Conservation (phyloP, 1,140 invertebrate species). For the Lepidotrigona ventralis region DNA sequence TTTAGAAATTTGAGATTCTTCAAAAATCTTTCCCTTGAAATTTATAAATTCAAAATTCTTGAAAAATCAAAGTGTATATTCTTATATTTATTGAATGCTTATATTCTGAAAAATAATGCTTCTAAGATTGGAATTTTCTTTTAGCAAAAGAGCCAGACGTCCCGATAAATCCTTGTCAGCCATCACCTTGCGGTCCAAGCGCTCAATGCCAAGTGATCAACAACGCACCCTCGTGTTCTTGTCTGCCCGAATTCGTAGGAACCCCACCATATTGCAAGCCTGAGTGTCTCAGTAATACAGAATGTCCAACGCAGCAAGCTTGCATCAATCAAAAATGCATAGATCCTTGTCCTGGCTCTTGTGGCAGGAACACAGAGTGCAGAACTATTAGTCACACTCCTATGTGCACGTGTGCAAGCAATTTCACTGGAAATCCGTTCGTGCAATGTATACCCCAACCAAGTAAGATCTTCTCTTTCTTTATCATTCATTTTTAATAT, state of each 20-base stretch:
- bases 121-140: not conserved
- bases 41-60: not conserved
- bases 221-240: conserved; percentile 80
- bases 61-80: too few species aligned
- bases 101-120: not conserved
- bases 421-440: conserved; percentile 81
- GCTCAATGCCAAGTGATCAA: conserved; percentile 79
- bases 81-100: not conserved
- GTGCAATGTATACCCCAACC: conserved; percentile 75
- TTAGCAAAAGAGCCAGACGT: conserved; percentile 57
- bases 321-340: conserved; percentile 82
- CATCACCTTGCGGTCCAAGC: conserved; percentile 82
- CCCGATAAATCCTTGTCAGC: conserved; percentile 80
- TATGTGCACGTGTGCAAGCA: conserved; percentile 80
- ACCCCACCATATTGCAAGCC: conserved; percentile 78
- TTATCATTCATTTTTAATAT: not conserved
- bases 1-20: not conserved
- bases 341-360: conserved; percentile 81
- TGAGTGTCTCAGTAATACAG: conserved; percentile 80
- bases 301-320: conserved; percentile 80
- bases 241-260: conserved; percentile 78
- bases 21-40: not conserved
- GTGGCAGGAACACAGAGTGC: conserved; percentile 82
- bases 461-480: conserved; percentile 67
- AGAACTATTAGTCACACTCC: conserved; percentile 82